A percentile compares a stretch with the other conserved stretches of the same genome.
These are phyloP conservation scores for Campylomormyrus tamandua DNA, from an alignment of 2,113 vertebrate genomes.

Conservation along the genomic window DNA sequence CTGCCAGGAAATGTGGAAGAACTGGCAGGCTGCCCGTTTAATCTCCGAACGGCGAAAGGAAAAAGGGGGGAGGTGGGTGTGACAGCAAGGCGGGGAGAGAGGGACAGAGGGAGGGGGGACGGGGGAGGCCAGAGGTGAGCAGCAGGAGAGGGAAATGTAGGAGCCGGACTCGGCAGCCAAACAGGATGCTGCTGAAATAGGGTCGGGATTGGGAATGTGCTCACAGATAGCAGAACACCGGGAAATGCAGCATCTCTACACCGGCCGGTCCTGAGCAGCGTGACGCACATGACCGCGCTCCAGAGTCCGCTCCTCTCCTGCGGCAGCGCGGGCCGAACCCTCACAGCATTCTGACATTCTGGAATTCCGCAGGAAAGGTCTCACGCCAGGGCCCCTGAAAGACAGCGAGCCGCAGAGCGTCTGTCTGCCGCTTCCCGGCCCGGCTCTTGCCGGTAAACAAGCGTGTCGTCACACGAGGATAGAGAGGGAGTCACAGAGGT, in stretches of 20 bases:
- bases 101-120: conserved; percentile 11
- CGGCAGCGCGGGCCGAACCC: not conserved
- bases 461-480: not conserved
- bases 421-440: not conserved
- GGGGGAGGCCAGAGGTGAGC: not conserved
- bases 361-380: not conserved
- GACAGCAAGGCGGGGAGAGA: conserved; percentile 11
- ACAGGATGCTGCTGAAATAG: not conserved
- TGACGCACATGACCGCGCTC: not conserved
- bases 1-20: conserved; percentile 79
- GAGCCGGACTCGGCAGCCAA: not conserved
- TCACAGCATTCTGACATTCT: not conserved
- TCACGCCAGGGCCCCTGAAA: not conserved
- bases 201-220: too few species aligned
- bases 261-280: not conserved
- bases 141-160: not conserved
- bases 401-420: not conserved
- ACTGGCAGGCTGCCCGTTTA: conserved; percentile 84
- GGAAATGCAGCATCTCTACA: not conserved
- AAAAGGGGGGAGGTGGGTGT: conserved; percentile 37
- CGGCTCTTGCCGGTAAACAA: not conserved
- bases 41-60: conserved; percentile 66
- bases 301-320: not conserved
- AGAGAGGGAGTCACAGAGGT: not conserved
- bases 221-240: not conserved